Percentiles rank a stretch among this genome's conserved stretches.
phyloP scores from a whole-genome alignment of 2,113 vertebrate species.

The Paratilapia polleni region DNA sequence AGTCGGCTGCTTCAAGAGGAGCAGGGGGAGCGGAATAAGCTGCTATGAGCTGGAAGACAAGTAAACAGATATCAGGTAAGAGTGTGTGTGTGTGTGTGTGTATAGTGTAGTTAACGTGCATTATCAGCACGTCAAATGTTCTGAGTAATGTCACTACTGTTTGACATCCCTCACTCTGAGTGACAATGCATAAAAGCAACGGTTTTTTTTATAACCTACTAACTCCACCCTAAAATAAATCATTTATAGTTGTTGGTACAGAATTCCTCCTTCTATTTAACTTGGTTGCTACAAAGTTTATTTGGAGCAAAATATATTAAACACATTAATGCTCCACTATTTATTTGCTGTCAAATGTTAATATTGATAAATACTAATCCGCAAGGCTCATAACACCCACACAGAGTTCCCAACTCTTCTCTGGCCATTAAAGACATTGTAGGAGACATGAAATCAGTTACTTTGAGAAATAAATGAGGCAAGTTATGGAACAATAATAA shows the following conservation, averaged over 20 bases:
- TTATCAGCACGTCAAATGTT: background rate
- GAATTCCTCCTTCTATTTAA: background rate
- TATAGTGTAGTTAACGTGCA: no score
- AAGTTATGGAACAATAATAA: background rate
- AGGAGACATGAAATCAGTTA: background rate
- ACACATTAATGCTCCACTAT: background rate
- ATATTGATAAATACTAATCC: background rate
- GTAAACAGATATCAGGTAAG: background rate
- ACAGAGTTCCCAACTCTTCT: background rate
- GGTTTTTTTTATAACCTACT: background rate
- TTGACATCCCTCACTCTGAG: background rate
- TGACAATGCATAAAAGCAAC: background rate
- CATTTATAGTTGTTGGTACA: background rate
- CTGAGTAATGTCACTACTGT: background rate
- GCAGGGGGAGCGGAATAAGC: conserved; percentile 78
- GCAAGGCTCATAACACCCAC: background rate
- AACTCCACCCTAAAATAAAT: background rate
- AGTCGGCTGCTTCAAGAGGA: conserved; percentile 76
- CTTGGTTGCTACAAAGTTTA: background rate
- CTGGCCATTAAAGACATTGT: background rate
- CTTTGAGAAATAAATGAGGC: conserved; percentile 1
- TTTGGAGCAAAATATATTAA: background rate
- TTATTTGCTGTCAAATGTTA: background rate
- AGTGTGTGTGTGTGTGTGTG: no score
- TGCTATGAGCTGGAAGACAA: conserved; percentile 75